These are phyloP conservation scores for Paralvinella palmiformis DNA, from an alignment of 1,140 invertebrate genomes.

Conservation along the genomic window DNA sequence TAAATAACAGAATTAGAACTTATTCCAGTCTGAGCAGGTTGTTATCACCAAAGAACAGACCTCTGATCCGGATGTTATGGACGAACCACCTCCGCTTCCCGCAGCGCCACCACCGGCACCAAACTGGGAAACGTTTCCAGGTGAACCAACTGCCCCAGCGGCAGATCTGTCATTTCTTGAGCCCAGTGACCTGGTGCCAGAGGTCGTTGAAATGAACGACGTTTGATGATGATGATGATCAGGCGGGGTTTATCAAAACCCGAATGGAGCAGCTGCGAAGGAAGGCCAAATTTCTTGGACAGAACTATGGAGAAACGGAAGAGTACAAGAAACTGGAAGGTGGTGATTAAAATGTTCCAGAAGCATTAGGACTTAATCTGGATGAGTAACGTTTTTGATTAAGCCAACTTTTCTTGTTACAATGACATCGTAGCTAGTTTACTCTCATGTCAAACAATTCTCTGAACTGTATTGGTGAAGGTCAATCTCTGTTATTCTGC, in stretches of 20 bases:
- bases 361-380: too few species aligned
- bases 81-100: constrained; percentile 12
- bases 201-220: not conserved
- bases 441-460: too few species aligned
- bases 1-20: too few species aligned
- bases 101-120: constrained; percentile 9
- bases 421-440: too few species aligned
- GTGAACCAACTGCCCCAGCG: not conserved
- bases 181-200: not conserved
- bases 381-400: too few species aligned
- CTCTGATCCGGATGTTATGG: too few species aligned
- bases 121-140: constrained; percentile 17
- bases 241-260: not conserved
- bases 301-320: constrained; percentile 8
- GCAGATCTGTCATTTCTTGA: not conserved
- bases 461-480: too few species aligned
- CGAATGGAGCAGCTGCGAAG: constrained; percentile 9
- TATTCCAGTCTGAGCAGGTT: too few species aligned
- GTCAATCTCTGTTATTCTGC: too few species aligned
- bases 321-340: not conserved
- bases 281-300: constrained; percentile 14
- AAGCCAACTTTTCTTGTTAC: too few species aligned
- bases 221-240: not conserved
- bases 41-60: too few species aligned
- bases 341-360: too few species aligned